These are phyloP conservation scores for Zhengitettix transpicula DNA, from an alignment of 2,888 invertebrate genomes.

Conservation along the genomic window DNA sequence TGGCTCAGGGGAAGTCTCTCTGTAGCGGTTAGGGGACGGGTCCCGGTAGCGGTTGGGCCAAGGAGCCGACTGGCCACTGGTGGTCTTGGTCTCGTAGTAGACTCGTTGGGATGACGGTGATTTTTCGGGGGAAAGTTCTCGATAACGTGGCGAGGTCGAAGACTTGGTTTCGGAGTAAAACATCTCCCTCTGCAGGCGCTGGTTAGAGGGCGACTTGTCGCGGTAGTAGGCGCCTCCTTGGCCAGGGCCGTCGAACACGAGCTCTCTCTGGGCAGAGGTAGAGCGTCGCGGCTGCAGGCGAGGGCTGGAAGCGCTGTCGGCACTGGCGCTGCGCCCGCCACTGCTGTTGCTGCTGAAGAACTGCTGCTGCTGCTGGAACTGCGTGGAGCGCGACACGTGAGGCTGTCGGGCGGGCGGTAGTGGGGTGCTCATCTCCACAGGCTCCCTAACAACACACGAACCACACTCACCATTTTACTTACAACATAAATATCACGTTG, in stretches of 20 bases:
- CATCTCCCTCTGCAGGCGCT: conserved; percentile 11
- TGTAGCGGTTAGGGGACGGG: background rate
- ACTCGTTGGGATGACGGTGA: conserved; percentile 4
- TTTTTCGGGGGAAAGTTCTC: background rate
- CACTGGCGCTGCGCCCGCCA: background rate
- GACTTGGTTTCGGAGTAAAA: background rate
- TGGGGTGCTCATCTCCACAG: conserved; percentile 11
- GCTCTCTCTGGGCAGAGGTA: conserved; percentile 9
- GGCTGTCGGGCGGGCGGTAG: conserved; percentile 1
- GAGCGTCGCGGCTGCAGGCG: conserved; percentile 8
- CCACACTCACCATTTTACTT: no score
- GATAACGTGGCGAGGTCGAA: background rate
- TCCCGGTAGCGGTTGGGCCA: background rate
- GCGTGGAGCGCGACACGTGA: conserved; percentile 8
- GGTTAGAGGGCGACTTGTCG: conserved; percentile 12
- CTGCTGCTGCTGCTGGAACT: background rate
- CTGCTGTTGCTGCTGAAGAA: no score
- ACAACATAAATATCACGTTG: background rate
- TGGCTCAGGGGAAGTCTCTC: conserved; percentile 1
- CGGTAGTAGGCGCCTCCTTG: conserved; percentile 10
- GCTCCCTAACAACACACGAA: conserved; percentile 4
- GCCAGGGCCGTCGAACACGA: conserved; percentile 6
- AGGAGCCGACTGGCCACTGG: background rate
- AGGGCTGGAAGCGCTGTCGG: conserved; percentile 1
- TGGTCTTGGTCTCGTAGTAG: conserved; percentile 1